phyloP scores from a whole-genome alignment of 1,140 invertebrate genomes.

The Chlorops oryzae region DNA sequence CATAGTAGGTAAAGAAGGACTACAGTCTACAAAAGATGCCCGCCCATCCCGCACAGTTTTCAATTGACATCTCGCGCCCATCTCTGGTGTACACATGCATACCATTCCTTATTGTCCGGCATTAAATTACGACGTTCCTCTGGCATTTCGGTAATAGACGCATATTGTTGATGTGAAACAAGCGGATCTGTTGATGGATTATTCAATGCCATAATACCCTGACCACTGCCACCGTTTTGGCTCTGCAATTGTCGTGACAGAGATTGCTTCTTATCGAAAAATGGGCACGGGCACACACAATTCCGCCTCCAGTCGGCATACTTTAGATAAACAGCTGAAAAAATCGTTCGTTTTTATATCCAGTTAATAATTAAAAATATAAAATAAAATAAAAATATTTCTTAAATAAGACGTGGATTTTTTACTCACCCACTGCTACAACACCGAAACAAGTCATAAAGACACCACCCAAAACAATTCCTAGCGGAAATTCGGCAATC shows the following conservation, averaged over 20 bases:
- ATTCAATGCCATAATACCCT: conserved; percentile 47
- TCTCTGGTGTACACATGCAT: conserved; percentile 18
- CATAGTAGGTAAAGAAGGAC: background rate
- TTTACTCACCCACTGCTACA: conserved; percentile 14
- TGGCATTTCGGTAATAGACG: conserved; percentile 61
- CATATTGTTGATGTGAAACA: conserved; percentile 60
- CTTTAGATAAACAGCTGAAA: conserved; percentile 19
- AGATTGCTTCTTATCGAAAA: conserved; percentile 19
- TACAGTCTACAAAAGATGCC: background rate
- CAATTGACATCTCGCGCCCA: background rate
- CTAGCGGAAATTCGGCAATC: conserved; percentile 13
- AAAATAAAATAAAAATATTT: too few relatives aligned
- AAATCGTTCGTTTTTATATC: too few relatives aligned
- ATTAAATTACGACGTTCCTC: conserved; percentile 62
- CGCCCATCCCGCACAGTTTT: background rate
- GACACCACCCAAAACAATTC: conserved; percentile 14
- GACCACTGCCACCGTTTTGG: conserved; percentile 12
- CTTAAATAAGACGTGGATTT: too few relatives aligned
- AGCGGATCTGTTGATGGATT: conserved; percentile 67
- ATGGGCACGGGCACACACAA: conserved; percentile 21
- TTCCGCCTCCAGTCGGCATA: conserved; percentile 20
- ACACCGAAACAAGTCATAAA: conserved; percentile 16
- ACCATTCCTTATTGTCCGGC: conserved; percentile 62
- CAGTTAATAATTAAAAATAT: too few relatives aligned
- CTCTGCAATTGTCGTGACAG: conserved; percentile 20